Evolutionary conservation across 1,140 invertebrate species (phyloP).

Genomic region (Hylyphantes graminicola): DNA sequence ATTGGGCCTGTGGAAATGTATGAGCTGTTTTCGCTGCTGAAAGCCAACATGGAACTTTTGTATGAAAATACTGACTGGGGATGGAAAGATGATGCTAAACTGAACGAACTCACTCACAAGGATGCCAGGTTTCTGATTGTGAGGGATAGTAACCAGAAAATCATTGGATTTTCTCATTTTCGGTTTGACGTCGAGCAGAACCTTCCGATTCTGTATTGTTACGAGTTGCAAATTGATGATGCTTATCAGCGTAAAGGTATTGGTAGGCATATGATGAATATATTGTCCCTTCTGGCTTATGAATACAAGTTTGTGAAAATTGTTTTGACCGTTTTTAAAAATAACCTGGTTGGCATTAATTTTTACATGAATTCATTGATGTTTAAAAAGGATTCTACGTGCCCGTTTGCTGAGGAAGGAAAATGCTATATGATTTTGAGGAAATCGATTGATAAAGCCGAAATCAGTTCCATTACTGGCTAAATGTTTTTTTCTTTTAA

Average conservation of each 20-base stretch:
- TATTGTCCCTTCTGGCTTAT: slow-evolving; percentile 52
- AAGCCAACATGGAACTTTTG: slow-evolving; percentile 63
- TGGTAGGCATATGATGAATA: slow-evolving; percentile 61
- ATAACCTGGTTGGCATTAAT: slow-evolving; percentile 66
- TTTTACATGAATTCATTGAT: slow-evolving; percentile 66
- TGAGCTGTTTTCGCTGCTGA: slow-evolving; percentile 62
- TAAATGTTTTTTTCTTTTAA: too few relatives aligned
- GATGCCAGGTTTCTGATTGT: slow-evolving; percentile 63
- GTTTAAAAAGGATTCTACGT: slow-evolving; percentile 60
- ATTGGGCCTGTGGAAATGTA: slow-evolving; percentile 38
- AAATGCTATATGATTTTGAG: slow-evolving; percentile 61
- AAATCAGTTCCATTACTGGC: slow-evolving; percentile 24
- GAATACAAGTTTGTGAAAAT: slow-evolving; percentile 70
- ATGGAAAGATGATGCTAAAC: slow-evolving; percentile 63
- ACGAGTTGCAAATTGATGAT: slow-evolving; percentile 62
- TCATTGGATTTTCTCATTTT: slow-evolving; percentile 63
- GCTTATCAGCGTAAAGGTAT: slow-evolving; percentile 61
- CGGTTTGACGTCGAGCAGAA: slow-evolving; percentile 63
- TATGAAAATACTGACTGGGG: slow-evolving; percentile 64
- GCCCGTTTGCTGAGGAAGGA: slow-evolving; percentile 54
- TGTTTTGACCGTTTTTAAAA: slow-evolving; percentile 69
- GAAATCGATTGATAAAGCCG: slow-evolving; percentile 34
- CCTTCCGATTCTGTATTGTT: slow-evolving; percentile 62
- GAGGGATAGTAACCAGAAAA: slow-evolving; percentile 30
- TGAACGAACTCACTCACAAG: slow-evolving; percentile 61